Conservation (phyloP, 2,113 vertebrate species). For the Onychorhynchus coronatus region DNA sequence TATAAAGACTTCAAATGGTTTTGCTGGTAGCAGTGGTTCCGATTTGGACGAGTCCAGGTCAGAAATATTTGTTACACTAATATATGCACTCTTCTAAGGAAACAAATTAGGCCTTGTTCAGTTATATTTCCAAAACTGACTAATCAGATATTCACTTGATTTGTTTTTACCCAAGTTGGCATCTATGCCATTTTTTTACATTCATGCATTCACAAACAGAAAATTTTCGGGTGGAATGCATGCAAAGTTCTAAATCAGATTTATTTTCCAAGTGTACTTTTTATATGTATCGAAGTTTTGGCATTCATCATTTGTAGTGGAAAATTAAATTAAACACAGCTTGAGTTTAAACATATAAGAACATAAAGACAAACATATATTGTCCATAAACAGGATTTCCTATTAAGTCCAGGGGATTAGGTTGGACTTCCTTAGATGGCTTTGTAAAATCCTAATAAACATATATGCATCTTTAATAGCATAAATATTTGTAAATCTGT, state of each 20-base stretch:
- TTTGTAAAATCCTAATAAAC: neutral
- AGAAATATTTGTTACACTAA: neutral
- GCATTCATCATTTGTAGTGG: neutral
- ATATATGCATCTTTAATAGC: neutral
- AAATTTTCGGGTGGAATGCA: neutral
- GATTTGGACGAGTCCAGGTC: neutral
- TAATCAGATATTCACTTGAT: neutral
- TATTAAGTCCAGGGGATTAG: neutral
- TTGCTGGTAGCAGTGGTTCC: neutral
- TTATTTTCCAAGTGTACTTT: neutral
- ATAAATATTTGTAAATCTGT: neutral
- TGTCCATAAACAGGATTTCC: neutral
- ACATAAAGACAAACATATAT: neutral
- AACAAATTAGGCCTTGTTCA: neutral
- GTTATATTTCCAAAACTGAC: neutral
- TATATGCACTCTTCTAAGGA: neutral
- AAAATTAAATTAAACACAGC: conserved; percentile 23
- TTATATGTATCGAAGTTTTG: neutral
- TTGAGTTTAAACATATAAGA: neutral
- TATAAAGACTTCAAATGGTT: neutral
- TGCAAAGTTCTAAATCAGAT: neutral
- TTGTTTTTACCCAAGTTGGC: neutral
- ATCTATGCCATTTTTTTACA: neutral
- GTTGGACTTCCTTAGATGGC: neutral
- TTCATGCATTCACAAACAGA: neutral